Evolutionary conservation across 1,140 invertebrate genomes (phyloP).

Genomic region (Galendromus occidentalis): DNA sequence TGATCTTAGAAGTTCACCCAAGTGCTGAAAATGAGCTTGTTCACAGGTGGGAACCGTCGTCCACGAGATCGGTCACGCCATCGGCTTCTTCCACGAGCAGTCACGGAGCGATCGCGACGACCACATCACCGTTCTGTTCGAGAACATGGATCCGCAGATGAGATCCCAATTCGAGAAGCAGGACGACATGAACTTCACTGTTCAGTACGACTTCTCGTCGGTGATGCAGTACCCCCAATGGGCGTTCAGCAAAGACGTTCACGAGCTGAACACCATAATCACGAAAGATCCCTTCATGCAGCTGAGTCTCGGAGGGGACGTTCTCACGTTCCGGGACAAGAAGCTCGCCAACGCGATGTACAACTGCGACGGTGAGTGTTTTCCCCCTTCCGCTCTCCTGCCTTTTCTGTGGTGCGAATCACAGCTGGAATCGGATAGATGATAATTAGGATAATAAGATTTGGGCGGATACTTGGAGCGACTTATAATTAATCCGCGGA

Average conservation of each 20-base stretch:
- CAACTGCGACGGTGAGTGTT: constrained; percentile 17
- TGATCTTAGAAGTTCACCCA: too few relatives aligned
- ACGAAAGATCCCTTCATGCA: constrained; percentile 18
- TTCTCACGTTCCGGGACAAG: constrained; percentile 19
- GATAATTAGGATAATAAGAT: too few relatives aligned
- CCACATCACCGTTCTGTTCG: constrained; percentile 26
- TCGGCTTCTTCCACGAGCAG: constrained; percentile 31
- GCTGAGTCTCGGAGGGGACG: constrained; percentile 15
- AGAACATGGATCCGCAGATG: constrained; percentile 25
- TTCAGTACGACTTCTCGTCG: constrained; percentile 19
- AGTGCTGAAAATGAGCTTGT: too few relatives aligned
- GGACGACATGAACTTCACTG: constrained; percentile 16
- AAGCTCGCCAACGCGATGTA: constrained; percentile 20
- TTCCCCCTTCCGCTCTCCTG: too few relatives aligned
- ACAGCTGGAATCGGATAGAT: too few relatives aligned
- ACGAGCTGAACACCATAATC: constrained; percentile 16
- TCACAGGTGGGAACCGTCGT: constrained; percentile 21
- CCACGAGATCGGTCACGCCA: constrained; percentile 29
- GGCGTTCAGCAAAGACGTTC: constrained; percentile 18
- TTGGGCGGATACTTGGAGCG: too few relatives aligned
- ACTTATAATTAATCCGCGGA: too few relatives aligned
- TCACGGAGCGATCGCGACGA: constrained; percentile 27
- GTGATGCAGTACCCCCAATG: constrained; percentile 20
- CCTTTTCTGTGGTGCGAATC: too few relatives aligned
- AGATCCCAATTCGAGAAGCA: constrained; percentile 17